Evolutionary conservation across 1,140 invertebrate species (phyloP).

Genomic region (Drosophila kepulauana): DNA sequence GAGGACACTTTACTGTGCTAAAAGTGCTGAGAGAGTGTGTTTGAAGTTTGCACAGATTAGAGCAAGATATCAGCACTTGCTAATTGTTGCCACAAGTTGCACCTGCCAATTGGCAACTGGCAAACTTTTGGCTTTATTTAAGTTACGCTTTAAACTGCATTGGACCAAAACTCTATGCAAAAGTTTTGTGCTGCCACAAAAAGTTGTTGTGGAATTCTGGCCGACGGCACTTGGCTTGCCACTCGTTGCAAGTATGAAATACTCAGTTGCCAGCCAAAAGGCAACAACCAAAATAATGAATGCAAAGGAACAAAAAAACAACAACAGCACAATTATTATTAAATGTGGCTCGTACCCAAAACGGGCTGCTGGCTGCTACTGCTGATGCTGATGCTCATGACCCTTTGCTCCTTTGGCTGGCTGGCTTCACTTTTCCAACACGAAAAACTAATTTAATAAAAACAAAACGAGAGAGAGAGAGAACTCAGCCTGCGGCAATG

Average conservation of each 20-base stretch:
- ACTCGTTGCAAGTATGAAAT: conserved; percentile 14
- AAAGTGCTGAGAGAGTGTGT: neutral
- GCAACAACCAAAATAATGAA: conserved; percentile 13
- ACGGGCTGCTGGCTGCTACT: conserved; percentile 58
- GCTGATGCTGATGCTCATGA: conserved; percentile 51
- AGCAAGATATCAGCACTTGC: no score
- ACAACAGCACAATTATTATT: conserved; percentile 47
- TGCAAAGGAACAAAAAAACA: conserved; percentile 26
- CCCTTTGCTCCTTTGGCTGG: conserved; percentile 21
- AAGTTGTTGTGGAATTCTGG: conserved; percentile 31
- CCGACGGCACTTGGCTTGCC: neutral
- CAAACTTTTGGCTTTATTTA: conserved; percentile 61
- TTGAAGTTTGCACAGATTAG: neutral
- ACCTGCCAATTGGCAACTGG: conserved; percentile 6
- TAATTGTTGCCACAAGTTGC: conserved; percentile 40
- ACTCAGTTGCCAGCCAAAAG: conserved; percentile 12
- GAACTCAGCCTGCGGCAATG: conserved; percentile 9
- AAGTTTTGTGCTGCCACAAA: conserved; percentile 55
- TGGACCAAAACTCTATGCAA: conserved; percentile 56
- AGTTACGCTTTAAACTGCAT: conserved; percentile 64
- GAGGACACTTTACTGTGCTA: no score
- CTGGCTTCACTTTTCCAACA: conserved; percentile 32
- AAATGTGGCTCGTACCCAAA: conserved; percentile 61
- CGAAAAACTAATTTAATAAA: conserved; percentile 74
- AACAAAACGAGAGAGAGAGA: neutral